Base-by-base conservation (phyloP, 2,113 vertebrate genomes). In the Oryzias woworae region DNA sequence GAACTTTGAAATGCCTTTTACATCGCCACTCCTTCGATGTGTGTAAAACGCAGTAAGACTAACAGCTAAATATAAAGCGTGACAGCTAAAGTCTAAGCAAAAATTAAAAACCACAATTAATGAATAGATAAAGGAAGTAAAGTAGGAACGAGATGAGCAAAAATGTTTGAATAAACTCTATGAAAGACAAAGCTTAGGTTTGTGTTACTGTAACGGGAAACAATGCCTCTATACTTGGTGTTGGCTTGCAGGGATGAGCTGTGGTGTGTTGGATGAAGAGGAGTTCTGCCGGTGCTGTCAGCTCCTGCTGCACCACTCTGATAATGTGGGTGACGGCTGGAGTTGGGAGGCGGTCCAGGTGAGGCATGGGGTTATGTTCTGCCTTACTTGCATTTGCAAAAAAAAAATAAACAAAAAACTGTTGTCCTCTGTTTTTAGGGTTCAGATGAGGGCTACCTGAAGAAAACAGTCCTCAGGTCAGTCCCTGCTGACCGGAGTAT, bases 341-440 rank as follows among this genome's bases (percentile, higher is more conserved):
- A 93, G 92, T 75, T 97, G 95, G 96, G 91, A 82, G 79, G 66
- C 63, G 1, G 82, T 89, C 45, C 91, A 94, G 94, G 96, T 96
- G 90, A 91, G 10, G 10, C 50, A 10, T 7, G 26, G 36, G 10
- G 8, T 36, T 10, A 12, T 10, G 8, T 3, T 8, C 36, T 36
- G 10, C 10, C 36, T 36, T 12, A 12, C 8, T 12, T 36, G 36
- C 10, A 10, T 36, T 2, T 8, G 8, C 2, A 1, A 36, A 36
- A 12, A 36, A 28, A 28, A 28, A 28, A 28, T 26, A 7, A 20
- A 20, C 20, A 20, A 20, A 20, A 16, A 45, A 16, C 7, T 36
- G 26, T 78, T 10, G 3, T 66, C 20, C 14, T 62, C 7, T 53
- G 28, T 3, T 0, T 56, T 0, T 44, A 93, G 91, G 85, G 71